Conservation (phyloP, 2,888 invertebrate species). For the Theretra japonica region DNA sequence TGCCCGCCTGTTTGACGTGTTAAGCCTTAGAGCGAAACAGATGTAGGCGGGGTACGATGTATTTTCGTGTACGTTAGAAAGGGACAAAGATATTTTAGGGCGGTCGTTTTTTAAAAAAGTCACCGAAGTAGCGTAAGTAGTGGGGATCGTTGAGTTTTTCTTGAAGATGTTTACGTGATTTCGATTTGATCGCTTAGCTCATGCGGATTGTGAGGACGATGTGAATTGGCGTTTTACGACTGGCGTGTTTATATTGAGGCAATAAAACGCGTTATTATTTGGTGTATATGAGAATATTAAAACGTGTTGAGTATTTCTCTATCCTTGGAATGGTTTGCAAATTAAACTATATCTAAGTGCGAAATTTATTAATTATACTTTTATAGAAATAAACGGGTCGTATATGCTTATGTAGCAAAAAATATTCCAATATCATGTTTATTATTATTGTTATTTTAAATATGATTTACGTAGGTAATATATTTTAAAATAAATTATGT, state of each 20-base stretch:
- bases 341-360: background rate
- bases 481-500: too few relatives aligned
- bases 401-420: too few relatives aligned
- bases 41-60: slow-evolving; percentile 36
- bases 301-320: slow-evolving; percentile 20
- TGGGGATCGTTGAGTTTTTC: slow-evolving; percentile 84
- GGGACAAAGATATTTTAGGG: slow-evolving; percentile 61
- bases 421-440: too few relatives aligned
- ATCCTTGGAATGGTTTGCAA: slow-evolving; percentile 23
- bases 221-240: slow-evolving; percentile 56
- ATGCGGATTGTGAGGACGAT: slow-evolving; percentile 54
- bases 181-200: slow-evolving; percentile 79
- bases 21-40: slow-evolving; percentile 77
- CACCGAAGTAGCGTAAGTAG: slow-evolving; percentile 80
- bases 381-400: slow-evolving; percentile 9
- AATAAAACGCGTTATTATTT: slow-evolving; percentile 16
- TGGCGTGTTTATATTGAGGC: slow-evolving; percentile 17
- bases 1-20: slow-evolving; percentile 78
- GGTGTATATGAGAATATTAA: slow-evolving; percentile 22
- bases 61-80: slow-evolving; percentile 44
- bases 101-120: slow-evolving; percentile 80
- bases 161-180: slow-evolving; percentile 84
- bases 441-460: too few relatives aligned
- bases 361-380: slow-evolving; percentile 5
- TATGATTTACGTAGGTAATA: too few relatives aligned